Percentiles rank a stretch among this genome's conserved stretches.
Evolutionary conservation across 1,140 invertebrate species (phyloP).

Genomic region (Euura saliciscinereae): DNA sequence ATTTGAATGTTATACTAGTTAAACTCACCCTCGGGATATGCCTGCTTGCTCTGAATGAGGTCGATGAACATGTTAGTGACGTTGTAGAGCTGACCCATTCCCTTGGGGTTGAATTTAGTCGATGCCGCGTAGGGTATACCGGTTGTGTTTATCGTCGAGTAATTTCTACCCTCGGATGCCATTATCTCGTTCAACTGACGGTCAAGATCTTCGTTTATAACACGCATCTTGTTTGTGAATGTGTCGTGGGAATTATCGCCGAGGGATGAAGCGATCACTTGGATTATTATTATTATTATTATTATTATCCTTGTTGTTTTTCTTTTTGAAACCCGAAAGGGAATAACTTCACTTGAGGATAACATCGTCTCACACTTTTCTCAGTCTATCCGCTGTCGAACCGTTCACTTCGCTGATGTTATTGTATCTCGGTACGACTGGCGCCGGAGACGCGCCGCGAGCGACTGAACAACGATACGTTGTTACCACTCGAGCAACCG

Average conservation of each 20-base stretch:
- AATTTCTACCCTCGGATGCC: conserved; percentile 52
- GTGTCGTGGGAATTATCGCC: conserved; percentile 13
- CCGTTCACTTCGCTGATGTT: too few relatives aligned
- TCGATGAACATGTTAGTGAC: conserved; percentile 69
- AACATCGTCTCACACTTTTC: background rate
- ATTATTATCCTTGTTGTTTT: too few relatives aligned
- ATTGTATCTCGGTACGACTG: conserved; percentile 31
- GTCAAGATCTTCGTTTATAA: conserved; percentile 57
- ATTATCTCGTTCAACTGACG: conserved; percentile 56
- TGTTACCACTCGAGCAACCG: background rate
- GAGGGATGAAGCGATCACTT: background rate
- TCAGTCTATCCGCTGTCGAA: too few relatives aligned
- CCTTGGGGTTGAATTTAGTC: conserved; percentile 67
- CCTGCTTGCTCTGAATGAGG: conserved; percentile 58
- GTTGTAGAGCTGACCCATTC: conserved; percentile 73
- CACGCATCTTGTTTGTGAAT: conserved; percentile 44
- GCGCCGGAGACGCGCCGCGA: conserved; percentile 48
- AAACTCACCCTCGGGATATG: conserved; percentile 63
- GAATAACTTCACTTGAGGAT: background rate
- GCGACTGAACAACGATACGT: conserved; percentile 31
- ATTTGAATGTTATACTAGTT: background rate
- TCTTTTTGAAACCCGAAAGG: background rate
- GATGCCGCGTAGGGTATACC: conserved; percentile 62
- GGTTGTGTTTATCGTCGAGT: conserved; percentile 51
- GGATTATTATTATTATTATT: background rate